Evolutionary conservation across 2,113 vertebrate species (phyloP), one percentile per base, ranked within the genome.

Genomic region (Panurus biarmicus): DNA sequence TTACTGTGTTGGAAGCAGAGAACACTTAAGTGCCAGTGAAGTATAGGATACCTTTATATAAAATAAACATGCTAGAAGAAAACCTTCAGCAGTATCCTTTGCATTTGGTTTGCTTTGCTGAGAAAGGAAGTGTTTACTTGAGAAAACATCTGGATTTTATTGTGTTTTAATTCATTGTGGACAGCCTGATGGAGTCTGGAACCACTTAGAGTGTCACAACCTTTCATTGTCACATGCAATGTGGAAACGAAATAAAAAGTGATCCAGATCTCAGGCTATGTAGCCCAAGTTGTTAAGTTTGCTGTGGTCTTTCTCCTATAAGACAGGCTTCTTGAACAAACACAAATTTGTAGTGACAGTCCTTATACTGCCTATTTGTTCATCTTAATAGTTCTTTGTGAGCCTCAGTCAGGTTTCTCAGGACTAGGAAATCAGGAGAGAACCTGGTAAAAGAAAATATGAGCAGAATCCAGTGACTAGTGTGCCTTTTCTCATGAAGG

Each of bases 81-180:
- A 38, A 14, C 31, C 44, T 93, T 81, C 38, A 70, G 58, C 74
- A 56, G 29, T 71, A 42, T 75, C 80, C 89, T 89, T 83, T 75
- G 35, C 40, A 67, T 81, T 93, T 90, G 23, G 33, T 94, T 87
- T 1, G 0, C 76, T 94, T 83, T 90, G 58, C 94, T 94, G 84
- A 70, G 92, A 84, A 87, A 82, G 90, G 89, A 85, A 85, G 85
- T 81, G 84, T 96, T 96, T 93, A 87, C 95, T 93, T 93, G 79
- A 90, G 87, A 83, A 78, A 72, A 71, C 96, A 94, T 94, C 95
- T 97, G 95, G 95, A 92, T 90, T 84, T 92, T 48, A 90, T 95
- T 94, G 89, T 72, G 66, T 90, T 93, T 88, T 82, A 89, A 87
- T 95, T 92, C 76, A 62, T 71, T 45, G 81, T 90, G 85, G 87